phyloP scores from a whole-genome alignment of 2,113 vertebrate genomes.

The Pithys albifrons region DNA sequence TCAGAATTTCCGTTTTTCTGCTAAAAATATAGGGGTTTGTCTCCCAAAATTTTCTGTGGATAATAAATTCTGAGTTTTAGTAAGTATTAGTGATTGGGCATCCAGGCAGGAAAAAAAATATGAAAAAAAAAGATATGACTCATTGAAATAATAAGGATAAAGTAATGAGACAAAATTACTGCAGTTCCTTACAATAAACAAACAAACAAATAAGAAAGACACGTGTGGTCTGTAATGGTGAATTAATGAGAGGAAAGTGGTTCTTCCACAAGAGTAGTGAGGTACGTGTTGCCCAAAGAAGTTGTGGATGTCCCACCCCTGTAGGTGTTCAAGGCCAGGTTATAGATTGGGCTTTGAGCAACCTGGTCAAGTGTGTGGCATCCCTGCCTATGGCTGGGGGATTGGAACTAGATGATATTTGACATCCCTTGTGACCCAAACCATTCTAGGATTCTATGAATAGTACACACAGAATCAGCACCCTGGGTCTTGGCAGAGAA shows the following conservation, averaged over 20 bases:
- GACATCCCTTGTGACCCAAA: no score
- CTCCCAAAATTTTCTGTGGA: not conserved
- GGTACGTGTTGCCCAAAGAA: not conserved
- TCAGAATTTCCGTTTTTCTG: not conserved
- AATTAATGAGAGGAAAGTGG: not conserved
- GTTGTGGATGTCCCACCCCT: not conserved
- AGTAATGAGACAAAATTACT: not conserved
- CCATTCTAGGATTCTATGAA: no score
- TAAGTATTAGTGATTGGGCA: not conserved
- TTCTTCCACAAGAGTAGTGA: not conserved
- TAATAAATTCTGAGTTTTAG: not conserved
- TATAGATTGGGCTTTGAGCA: not conserved
- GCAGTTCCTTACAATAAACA: not conserved
- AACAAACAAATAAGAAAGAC: not conserved
- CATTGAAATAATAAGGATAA: not conserved
- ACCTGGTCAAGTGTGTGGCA: not conserved
- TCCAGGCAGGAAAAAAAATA: not conserved
- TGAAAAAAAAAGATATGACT: accelerated
- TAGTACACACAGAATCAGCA: no score
- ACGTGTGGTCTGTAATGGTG: not conserved
- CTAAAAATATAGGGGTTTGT: not conserved
- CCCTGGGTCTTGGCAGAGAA: no score
- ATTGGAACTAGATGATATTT: not conserved
- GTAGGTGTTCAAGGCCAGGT: not conserved
- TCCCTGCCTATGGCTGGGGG: accelerated